Evolutionary conservation across 92 coral and sea anemone species (phyloP).

Genomic region (Plumapathes pennacea): DNA sequence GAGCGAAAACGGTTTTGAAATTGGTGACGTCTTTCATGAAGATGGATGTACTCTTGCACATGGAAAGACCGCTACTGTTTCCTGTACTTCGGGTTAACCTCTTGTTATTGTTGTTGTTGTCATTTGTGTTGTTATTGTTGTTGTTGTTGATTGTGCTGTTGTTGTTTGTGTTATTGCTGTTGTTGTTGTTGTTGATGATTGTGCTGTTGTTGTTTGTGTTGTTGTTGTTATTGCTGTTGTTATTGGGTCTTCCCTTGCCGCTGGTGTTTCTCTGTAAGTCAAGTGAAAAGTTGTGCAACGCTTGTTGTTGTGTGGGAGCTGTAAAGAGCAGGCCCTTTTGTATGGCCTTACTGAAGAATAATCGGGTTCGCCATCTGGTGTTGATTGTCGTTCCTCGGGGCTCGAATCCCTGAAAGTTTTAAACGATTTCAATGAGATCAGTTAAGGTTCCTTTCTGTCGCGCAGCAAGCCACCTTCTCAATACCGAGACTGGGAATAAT

Average conservation of each 20-base stretch:
- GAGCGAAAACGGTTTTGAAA: conserved; percentile 69
- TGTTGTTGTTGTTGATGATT: neutral
- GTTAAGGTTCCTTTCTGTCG: too few relatives aligned
- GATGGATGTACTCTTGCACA: conserved; percentile 85
- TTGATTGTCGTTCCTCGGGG: conserved; percentile 93
- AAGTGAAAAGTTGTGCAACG: too few relatives aligned
- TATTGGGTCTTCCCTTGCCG: too few relatives aligned
- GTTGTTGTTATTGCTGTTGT: neutral
- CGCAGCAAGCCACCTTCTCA: too few relatives aligned
- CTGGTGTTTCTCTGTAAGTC: too few relatives aligned
- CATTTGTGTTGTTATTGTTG: conserved; percentile 10
- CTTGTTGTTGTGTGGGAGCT: conserved; percentile 32
- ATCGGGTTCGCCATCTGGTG: conserved; percentile 83
- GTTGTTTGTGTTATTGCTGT: conserved; percentile 12
- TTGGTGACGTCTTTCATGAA: conserved; percentile 65
- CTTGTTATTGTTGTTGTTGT: conserved; percentile 1
- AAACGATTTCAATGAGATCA: too few relatives aligned
- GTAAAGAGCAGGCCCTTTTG: conserved; percentile 24
- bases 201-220: neutral
- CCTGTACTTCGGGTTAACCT: neutral
- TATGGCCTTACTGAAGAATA: conserved; percentile 56
- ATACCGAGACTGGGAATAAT: too few relatives aligned
- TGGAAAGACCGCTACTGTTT: conserved; percentile 19
- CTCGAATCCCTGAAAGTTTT: conserved; percentile 78
- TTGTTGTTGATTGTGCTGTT: neutral